These are phyloP conservation scores for Alsophila aescularia DNA, from an alignment of 2,888 invertebrate species.

Conservation along the genomic window DNA sequence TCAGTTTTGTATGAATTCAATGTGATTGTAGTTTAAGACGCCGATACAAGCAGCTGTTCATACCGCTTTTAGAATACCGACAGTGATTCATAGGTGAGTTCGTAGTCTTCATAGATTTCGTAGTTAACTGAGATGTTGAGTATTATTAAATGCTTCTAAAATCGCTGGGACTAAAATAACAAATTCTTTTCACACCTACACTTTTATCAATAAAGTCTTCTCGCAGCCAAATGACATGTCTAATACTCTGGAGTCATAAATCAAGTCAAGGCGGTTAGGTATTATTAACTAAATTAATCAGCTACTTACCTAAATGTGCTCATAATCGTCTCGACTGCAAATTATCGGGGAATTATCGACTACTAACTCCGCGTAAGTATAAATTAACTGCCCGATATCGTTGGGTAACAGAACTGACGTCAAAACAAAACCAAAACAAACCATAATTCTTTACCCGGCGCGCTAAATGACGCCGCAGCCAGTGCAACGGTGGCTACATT, in stretches of 20 bases:
- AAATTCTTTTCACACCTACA: conserved; percentile 30
- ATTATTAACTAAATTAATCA: conserved; percentile 33
- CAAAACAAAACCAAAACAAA: conserved; percentile 64
- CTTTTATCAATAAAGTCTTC: conserved; percentile 44
- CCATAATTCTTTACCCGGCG: conserved; percentile 56
- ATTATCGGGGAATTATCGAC: conserved; percentile 44
- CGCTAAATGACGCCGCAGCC: conserved; percentile 55
- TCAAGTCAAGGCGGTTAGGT: conserved; percentile 21
- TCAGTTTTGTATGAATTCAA: conserved; percentile 84
- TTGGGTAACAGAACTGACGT: conserved; percentile 45
- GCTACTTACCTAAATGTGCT: conserved; percentile 28
- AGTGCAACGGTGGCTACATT: conserved; percentile 55
- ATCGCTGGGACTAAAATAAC: conserved; percentile 22
- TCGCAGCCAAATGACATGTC: conserved; percentile 36
- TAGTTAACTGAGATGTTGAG: conserved; percentile 21
- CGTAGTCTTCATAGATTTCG: conserved; percentile 1
- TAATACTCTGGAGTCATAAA: conserved; percentile 37
- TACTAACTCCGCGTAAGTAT: conserved; percentile 39
- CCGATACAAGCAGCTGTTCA: conserved; percentile 73
- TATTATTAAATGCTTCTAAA: conserved; percentile 41
- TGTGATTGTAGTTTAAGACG: conserved; percentile 84
- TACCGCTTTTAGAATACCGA: conserved; percentile 72
- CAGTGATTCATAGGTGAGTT: conserved; percentile 76
- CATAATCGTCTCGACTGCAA: conserved; percentile 33
- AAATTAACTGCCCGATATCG: conserved; percentile 44